Conservation (phyloP, 2,888 invertebrate genomes). For the Tribolium freemani region DNA sequence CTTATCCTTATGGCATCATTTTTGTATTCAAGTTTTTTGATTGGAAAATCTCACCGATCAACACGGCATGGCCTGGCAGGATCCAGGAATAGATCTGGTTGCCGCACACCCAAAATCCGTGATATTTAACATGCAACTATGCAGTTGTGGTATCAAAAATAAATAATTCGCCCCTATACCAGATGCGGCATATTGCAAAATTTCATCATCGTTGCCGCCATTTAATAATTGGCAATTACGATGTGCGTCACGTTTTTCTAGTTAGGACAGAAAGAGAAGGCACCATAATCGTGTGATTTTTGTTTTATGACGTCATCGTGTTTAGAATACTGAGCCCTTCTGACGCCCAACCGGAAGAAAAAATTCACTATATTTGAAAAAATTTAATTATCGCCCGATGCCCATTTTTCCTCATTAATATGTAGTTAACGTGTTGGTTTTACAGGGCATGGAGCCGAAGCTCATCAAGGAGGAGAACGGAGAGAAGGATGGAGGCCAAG, state of each 20-base stretch:
- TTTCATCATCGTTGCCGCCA: constrained; percentile 50
- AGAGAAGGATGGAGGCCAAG: constrained; percentile 68
- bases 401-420: constrained; percentile 32
- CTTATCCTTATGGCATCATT: too few species aligned
- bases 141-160: constrained; percentile 46
- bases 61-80: background rate
- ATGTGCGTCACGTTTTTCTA: constrained; percentile 68
- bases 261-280: constrained; percentile 53
- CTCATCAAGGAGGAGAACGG: constrained; percentile 74
- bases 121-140: constrained; percentile 43
- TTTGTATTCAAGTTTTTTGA: too few species aligned
- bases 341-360: constrained; percentile 46
- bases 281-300: constrained; percentile 59
- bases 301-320: constrained; percentile 66
- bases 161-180: constrained; percentile 46
- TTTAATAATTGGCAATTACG: constrained; percentile 65
- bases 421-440: constrained; percentile 44
- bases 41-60: too few species aligned
- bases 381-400: constrained; percentile 48
- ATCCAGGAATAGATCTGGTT: constrained; percentile 17
- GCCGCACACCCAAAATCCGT: constrained; percentile 5
- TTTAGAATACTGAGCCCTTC: constrained; percentile 63
- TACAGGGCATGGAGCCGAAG: constrained; percentile 74
- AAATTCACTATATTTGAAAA: constrained; percentile 1
- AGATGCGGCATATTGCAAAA: constrained; percentile 57